Percentiles rank a stretch among this genome's conserved stretches.
Conservation (phyloP, 2,113 vertebrate species). For the Thalassarche chlororhynchos region DNA sequence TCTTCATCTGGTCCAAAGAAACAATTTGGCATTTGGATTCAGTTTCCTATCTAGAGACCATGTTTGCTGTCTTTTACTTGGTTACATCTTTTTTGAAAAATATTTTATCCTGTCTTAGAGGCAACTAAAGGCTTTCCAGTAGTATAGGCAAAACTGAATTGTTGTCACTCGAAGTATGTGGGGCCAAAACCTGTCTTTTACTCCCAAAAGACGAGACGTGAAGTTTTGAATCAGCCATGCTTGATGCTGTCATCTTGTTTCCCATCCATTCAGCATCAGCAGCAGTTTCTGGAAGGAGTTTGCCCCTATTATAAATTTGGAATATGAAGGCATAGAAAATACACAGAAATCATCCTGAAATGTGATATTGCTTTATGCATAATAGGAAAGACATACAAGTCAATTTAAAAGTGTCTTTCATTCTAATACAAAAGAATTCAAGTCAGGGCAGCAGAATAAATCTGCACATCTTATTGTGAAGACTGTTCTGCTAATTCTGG, state of each 20-base stretch:
- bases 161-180: rapidly evolving
- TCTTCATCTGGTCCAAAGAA: not conserved
- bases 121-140: not conserved
- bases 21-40: not conserved
- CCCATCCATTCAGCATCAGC: not conserved
- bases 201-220: rapidly evolving
- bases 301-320: not conserved
- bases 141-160: not conserved
- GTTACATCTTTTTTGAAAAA: not conserved
- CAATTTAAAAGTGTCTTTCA: not conserved
- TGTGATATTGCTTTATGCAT: not conserved
- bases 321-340: not conserved
- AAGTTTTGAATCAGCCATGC: not conserved
- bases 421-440: not conserved
- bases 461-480: not conserved
- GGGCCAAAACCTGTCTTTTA: not conserved
- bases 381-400: not conserved
- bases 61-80: not conserved
- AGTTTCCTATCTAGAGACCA: not conserved
- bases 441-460: not conserved
- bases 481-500: not conserved
- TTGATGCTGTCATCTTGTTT: not conserved
- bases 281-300: not conserved
- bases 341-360: not conserved
- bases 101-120: not conserved